Percentiles rank a stretch among this genome's conserved stretches.
Conservation (phyloP, 2,113 vertebrate species). For the Aythya baeri region DNA sequence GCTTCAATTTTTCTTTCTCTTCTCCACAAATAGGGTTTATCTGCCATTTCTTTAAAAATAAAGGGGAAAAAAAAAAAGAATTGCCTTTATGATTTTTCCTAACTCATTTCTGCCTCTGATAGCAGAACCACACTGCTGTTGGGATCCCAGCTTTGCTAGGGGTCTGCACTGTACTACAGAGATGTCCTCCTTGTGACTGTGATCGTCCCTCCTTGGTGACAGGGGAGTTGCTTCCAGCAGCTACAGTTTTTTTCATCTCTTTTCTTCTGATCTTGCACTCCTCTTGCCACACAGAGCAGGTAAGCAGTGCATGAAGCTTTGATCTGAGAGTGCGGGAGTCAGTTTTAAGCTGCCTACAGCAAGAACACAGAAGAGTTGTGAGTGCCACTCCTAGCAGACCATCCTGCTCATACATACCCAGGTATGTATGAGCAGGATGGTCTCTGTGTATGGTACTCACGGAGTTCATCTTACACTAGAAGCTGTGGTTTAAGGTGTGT, state of each 20-base stretch:
- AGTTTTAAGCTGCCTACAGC: not conserved
- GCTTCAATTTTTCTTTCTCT: not conserved
- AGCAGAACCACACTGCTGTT: not conserved
- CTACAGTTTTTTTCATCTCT: not conserved
- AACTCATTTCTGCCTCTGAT: not conserved
- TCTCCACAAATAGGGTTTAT: not conserved
- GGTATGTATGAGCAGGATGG: not conserved
- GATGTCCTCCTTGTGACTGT: not conserved
- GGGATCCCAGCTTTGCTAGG: not conserved
- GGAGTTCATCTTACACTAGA: not conserved
- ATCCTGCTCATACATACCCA: not conserved
- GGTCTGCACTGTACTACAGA: not conserved
- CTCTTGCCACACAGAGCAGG: not conserved
- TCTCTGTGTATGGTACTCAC: rapidly evolving
- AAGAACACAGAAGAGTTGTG: not conserved
- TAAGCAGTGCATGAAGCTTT: not conserved
- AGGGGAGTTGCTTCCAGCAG: not conserved
- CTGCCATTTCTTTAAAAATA: not conserved
- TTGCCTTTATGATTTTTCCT: not conserved
- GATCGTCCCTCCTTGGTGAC: not conserved
- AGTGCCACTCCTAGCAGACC: not conserved
- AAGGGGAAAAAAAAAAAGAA: not conserved
- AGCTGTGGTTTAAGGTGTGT: not conserved
- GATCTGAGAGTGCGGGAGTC: not conserved
- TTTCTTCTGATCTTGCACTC: not conserved